A percentile compares a stretch with the other conserved stretches of the same genome.
Conservation (phyloP, 2,113 vertebrate species). For the Eleginops maclovinus region DNA sequence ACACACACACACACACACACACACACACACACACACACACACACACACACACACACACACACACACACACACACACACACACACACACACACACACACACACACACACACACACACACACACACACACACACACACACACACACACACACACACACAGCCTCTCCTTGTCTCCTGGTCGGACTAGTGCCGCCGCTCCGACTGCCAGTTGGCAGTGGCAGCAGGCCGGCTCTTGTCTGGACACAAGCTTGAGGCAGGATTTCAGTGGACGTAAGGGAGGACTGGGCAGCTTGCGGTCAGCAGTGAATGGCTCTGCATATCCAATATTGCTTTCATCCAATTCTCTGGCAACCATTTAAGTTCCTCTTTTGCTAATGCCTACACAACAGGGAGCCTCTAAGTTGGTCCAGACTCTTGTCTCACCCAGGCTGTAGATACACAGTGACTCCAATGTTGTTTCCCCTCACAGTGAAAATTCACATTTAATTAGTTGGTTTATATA, state of each 20-base stretch:
- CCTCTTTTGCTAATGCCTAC: conserved; percentile 46
- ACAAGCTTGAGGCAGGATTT: conserved; percentile 65
- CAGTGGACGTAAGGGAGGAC: conserved; percentile 48
- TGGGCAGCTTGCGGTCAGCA: conserved; percentile 64
- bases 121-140: conserved; percentile 6
- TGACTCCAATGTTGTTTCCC: conserved; percentile 12
- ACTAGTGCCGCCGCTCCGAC: conserved; percentile 44
- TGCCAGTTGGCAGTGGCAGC: conserved; percentile 64
- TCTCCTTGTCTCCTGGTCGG: conserved; percentile 49
- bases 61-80: conserved; percentile 9
- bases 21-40: too few species aligned
- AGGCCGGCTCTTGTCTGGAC: conserved; percentile 58
- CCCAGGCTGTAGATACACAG: conserved; percentile 16
- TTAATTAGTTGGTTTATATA: neutral
- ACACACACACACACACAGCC: neutral
- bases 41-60: conserved; percentile 9
- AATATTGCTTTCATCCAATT: conserved; percentile 65
- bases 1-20: too few species aligned
- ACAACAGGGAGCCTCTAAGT: conserved; percentile 27
- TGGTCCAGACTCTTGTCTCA: conserved; percentile 7
- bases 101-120: conserved; percentile 6
- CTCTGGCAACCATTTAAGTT: conserved; percentile 53
- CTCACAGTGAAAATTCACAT: neutral
- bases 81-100: conserved; percentile 19
- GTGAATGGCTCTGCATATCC: conserved; percentile 67